Evolutionary conservation across 2,113 vertebrate species (phyloP), one percentile per base, ranked within the genome.

Genomic region (Tichodroma muraria): DNA sequence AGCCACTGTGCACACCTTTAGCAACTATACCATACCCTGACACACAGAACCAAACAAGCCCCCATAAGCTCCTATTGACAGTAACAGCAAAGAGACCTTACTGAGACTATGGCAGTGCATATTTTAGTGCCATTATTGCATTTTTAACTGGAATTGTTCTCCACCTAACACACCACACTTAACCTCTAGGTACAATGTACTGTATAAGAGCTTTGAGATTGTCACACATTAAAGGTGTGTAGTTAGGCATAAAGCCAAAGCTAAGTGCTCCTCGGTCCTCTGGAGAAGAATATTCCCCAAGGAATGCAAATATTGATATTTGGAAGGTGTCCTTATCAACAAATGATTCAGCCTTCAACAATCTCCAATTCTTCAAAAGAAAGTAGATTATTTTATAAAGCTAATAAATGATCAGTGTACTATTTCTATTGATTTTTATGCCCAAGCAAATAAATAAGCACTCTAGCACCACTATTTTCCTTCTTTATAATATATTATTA

Each of bases 281-380:
- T 50, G 25, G 44, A 92, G 56, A 66, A 60, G 42, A 59, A 27
- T 63, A 83, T 88, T 14, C 31, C 85, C 27, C 30, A 56, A 64
- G 69, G 91, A 96, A 95, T 94, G 77, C 45, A 96, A 97, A 96
- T 96, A 92, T 95, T 97, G 94, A 63, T 71, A 91, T 27, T 85
- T 69, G 84, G 65, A 88, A 85, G 37, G n/a, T 94, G 84, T 79
- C 79, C 72, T 77, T 94, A 93, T 50, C 38, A 95, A 71, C 73
- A 80, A 88, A 33, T 75, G 40, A 92, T 84, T 95, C 80, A 76
- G 64, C 15, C 61, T 86, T 92, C 73, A 52, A 16, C 57, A 78
- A 37, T 85, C 88, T 87, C 20, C 27, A 49, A 3, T 90, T 82
- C 80, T 93, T 82, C 37, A 45, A 42, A 72, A 93, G 38, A 59